A percentile compares a stretch with the other conserved stretches of the same genome.
These are phyloP conservation scores for Lepidurus apus DNA, from an alignment of 1,140 invertebrate genomes.

Conservation along the genomic window DNA sequence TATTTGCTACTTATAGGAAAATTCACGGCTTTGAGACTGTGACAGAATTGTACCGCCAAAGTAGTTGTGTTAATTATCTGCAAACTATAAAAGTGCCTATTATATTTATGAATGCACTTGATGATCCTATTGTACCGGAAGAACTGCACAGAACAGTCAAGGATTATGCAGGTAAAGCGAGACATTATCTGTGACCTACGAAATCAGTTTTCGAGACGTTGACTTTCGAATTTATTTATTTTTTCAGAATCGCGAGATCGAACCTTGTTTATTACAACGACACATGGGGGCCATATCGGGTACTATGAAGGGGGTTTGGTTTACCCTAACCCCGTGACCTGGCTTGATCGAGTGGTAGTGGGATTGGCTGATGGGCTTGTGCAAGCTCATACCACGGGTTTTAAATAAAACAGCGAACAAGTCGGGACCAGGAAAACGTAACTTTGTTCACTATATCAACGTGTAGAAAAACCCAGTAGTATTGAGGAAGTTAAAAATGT, in stretches of 20 bases:
- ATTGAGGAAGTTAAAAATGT: not conserved
- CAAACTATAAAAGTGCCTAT: slow-evolving; percentile 72
- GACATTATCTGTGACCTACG: not conserved
- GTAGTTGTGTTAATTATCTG: slow-evolving; percentile 70
- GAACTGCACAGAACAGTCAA: slow-evolving; percentile 63
- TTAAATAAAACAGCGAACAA: not conserved
- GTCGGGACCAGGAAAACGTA: not conserved
- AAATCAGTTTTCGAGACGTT: slow-evolving; percentile 25
- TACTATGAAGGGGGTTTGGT: slow-evolving; percentile 82
- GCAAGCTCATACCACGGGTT: slow-evolving; percentile 9
- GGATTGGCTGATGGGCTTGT: slow-evolving; percentile 34
- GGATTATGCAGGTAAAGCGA: slow-evolving; percentile 62
- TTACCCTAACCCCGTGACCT: slow-evolving; percentile 79
- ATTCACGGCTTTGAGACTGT: slow-evolving; percentile 70
- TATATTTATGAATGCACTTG: slow-evolving; percentile 79
- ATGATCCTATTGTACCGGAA: slow-evolving; percentile 82
- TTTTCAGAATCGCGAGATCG: slow-evolving; percentile 61
- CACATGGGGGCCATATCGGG: slow-evolving; percentile 86
- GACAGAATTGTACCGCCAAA: slow-evolving; percentile 73
- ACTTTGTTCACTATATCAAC: too few relatives aligned
- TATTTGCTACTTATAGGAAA: slow-evolving; percentile 47
- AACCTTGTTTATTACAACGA: slow-evolving; percentile 67
- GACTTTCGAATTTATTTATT: not conserved
- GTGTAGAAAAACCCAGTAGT: not conserved
- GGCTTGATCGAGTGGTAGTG: slow-evolving; percentile 47